Conservation (phyloP, 1,140 invertebrate genomes). For the Pentalonia nigronervosa region DNA sequence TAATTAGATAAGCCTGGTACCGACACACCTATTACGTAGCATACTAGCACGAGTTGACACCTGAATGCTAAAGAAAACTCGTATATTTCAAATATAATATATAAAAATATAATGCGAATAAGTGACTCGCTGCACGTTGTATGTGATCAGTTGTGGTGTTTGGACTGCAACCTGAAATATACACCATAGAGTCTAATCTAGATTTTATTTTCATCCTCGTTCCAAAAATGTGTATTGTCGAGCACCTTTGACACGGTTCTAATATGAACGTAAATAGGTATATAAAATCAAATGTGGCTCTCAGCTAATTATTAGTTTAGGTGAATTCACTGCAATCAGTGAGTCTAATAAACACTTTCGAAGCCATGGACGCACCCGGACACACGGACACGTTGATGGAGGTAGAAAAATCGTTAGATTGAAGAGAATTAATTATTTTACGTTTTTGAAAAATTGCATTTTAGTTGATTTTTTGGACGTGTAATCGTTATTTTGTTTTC, state of each 20-base stretch:
- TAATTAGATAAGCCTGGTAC: background rate
- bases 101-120: background rate
- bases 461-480: background rate
- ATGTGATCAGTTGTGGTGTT: background rate
- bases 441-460: background rate
- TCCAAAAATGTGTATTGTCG: background rate
- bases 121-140: background rate
- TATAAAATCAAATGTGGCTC: background rate
- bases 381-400: background rate
- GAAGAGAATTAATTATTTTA: background rate
- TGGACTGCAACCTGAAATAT: background rate
- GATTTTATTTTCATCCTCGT: background rate
- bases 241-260: background rate
- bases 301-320: background rate
- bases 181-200: background rate
- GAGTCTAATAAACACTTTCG: background rate
- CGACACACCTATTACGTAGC: background rate
- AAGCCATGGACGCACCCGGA: background rate
- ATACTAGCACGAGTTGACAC: background rate
- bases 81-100: background rate
- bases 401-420: background rate
- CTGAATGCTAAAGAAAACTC: background rate
- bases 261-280: background rate
- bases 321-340: background rate
- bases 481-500: background rate